Conservation (phyloP, 2,797 vertebrate species). For the Mormyrus proboscirostris region DNA sequence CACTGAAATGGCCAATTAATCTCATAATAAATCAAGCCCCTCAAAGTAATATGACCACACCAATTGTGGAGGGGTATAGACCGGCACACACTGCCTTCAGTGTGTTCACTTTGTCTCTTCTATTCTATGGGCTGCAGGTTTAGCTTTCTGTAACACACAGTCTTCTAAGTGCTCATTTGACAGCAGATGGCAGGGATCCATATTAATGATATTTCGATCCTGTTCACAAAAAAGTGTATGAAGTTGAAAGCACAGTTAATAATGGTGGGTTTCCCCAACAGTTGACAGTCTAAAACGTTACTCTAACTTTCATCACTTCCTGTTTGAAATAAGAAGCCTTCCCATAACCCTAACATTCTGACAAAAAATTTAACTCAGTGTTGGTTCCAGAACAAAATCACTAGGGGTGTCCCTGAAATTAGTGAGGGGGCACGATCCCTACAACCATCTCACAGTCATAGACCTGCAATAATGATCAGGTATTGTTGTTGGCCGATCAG, state of each 20-base stretch:
- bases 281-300: not conserved
- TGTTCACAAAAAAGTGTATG: not conserved
- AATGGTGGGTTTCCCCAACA: not conserved
- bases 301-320: not conserved
- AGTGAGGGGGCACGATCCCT: not conserved
- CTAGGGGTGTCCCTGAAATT: not conserved
- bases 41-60: not conserved
- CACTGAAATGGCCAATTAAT: not conserved
- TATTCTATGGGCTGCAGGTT: not conserved
- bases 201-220: not conserved
- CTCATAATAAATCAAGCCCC: not conserved
- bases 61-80: not conserved
- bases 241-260: not conserved
- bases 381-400: not conserved
- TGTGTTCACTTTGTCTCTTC: not conserved
- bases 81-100: not conserved
- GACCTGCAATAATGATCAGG: not conserved
- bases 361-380: not conserved
- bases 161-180: not conserved
- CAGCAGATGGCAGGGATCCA: not conserved
- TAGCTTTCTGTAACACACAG: not conserved
- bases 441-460: not conserved
- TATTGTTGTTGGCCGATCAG: not conserved
- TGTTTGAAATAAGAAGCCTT: not conserved
- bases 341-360: not conserved